These are phyloP conservation scores for Paguma larvata DNA, from an alignment of 2,797 vertebrate genomes.

Conservation along the genomic window DNA sequence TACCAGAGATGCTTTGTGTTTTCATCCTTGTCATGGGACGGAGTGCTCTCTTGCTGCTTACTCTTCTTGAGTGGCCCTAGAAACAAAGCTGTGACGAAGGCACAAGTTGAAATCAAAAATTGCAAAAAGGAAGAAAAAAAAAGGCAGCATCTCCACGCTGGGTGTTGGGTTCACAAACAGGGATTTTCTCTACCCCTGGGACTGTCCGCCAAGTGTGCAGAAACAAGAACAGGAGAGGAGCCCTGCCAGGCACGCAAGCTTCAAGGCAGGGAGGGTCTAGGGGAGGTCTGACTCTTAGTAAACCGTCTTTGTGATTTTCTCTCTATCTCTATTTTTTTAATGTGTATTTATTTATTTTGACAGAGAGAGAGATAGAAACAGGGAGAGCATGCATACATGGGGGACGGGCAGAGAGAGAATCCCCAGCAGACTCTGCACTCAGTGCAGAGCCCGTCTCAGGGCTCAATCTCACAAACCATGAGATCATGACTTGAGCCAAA, in stretches of 20 bases:
- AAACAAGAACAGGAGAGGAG: background rate
- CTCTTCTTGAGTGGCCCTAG: constrained; percentile 61
- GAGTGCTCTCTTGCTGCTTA: constrained; percentile 24
- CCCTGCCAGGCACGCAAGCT: background rate
- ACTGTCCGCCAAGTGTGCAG: background rate
- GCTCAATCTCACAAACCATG: no score
- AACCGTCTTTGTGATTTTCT: constrained; percentile 52
- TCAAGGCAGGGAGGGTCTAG: background rate
- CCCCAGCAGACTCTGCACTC: no score
- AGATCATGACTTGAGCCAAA: no score
- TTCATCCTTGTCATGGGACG: constrained; percentile 59
- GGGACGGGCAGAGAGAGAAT: no score
- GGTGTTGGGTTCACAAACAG: constrained; percentile 63
- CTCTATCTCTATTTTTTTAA: background rate
- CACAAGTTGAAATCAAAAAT: constrained; percentile 49
- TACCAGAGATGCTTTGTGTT: constrained; percentile 46
- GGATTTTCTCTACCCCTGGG: background rate
- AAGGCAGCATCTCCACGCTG: background rate
- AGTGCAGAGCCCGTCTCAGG: no score
- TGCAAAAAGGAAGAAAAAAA: background rate
- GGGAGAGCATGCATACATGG: no score
- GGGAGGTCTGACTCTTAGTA: background rate
- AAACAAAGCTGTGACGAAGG: constrained; percentile 12
- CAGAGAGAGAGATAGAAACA: no score
- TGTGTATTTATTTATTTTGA: no score